Base-by-base conservation (phyloP, 2,113 vertebrate species). In the Lates calcarifer region DNA sequence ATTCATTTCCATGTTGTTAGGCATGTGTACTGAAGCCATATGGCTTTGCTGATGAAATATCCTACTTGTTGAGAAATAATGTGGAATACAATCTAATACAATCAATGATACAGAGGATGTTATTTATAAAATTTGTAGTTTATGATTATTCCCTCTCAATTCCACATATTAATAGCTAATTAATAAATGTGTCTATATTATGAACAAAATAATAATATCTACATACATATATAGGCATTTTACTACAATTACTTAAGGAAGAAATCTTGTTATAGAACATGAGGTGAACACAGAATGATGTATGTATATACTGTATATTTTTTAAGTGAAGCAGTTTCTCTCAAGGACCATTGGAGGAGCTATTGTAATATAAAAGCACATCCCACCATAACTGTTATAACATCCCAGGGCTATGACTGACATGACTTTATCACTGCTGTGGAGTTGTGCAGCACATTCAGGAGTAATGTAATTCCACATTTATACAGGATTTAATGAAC, bases 271-370 rank as follows among this genome's bases (percentile, higher is more conserved):
- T 56, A 35, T 3, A 47, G 35, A 28, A 43, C 26, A 17, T 14
- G 13, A 37, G 18, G 17, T 33, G 22, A 6, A 29, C 26, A 45
- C 3, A 41, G 18, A 37, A 13, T 28, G 0, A 33, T 57, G 1
- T 18, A 10, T 49, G 28, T 24, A n/a, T 28, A 43, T 17, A 35
- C 26, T 55, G 37, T 56, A 24, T 20, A 14, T 43, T 14, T 29
- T 68, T 47, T 33, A 67, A 68, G 72, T 22, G 5, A 17, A 49
- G 83, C 72, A 84, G 45, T 88, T 74, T 79, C 47, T 45, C 14
- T 33, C 2, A 37, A 37, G 31, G 82, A 67, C 79, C 69, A 79
- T 72, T 80, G 81, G 68, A 74, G 73, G 78, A 73, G 72, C 79
- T 82, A 24, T 76, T 84, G 74, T 63, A 37, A 26, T 56, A 74